These are phyloP conservation scores for Schizopygopsis malacanthus DNA, from an alignment of 2,797 vertebrate species.

Conservation along the genomic window DNA sequence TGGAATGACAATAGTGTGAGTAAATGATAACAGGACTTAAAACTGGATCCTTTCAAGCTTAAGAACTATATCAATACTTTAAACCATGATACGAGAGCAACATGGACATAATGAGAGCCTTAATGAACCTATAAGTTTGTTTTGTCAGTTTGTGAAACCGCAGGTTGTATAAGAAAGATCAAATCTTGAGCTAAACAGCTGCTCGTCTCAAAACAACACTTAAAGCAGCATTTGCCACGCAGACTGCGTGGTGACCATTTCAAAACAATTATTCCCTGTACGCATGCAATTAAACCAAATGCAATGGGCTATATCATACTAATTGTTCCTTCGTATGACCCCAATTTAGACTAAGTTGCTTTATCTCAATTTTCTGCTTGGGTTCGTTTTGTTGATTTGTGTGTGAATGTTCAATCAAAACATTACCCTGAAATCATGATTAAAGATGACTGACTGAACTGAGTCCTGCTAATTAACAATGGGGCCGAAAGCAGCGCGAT, in stretches of 20 bases:
- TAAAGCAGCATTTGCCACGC: constrained; percentile 44
- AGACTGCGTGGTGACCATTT: constrained; percentile 63
- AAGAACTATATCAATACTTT: not conserved
- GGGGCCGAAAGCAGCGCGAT: constrained; percentile 69
- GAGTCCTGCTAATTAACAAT: constrained; percentile 73
- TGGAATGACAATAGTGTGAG: not conserved
- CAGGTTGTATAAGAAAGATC: not conserved
- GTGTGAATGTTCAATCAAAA: constrained; percentile 89
- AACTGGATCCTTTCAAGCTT: not conserved
- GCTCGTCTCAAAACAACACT: constrained; percentile 32
- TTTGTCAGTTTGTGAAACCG: not conserved
- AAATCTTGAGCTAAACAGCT: not conserved
- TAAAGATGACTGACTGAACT: constrained; percentile 87
- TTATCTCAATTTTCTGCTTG: constrained; percentile 99
- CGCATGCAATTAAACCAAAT: constrained; percentile 93
- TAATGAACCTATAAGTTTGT: not conserved
- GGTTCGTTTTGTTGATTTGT: constrained; percentile 99
- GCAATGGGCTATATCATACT: constrained; percentile 96
- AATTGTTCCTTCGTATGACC: constrained; percentile 97
- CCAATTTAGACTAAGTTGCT: constrained; percentile 98
- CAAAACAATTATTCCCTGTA: constrained; percentile 81
- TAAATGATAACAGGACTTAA: not conserved
- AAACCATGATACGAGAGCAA: not conserved
- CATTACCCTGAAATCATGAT: constrained; percentile 90
- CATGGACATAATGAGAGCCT: too few relatives aligned